Conservation (phyloP, 2,797 vertebrate genomes). For the Simalia tracyae region DNA sequence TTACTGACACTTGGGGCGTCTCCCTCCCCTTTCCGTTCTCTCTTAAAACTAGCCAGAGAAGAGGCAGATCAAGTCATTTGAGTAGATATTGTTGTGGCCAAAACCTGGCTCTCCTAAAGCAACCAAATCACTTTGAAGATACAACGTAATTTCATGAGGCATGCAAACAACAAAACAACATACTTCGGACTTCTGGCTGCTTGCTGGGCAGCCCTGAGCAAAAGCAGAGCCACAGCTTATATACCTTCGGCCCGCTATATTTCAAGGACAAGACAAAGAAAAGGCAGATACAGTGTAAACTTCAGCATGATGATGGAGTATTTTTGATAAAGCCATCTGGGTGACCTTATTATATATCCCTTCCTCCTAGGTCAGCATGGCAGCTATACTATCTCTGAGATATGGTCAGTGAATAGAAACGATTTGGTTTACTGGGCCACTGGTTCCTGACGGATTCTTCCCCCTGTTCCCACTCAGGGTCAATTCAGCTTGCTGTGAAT, state of each 20-base stretch:
- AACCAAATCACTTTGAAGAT: background rate
- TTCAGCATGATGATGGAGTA: background rate
- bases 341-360: background rate
- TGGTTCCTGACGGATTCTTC: background rate
- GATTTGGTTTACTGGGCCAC: background rate
- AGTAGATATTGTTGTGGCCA: background rate
- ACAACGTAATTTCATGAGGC: background rate
- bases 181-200: background rate
- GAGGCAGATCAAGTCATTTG: background rate
- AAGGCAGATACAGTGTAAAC: background rate
- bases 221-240: background rate
- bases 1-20: background rate
- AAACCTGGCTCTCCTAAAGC: background rate
- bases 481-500: background rate
- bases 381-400: background rate
- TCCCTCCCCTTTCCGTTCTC: background rate
- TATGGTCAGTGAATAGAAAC: background rate
- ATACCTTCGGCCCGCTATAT: background rate
- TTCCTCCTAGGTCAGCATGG: background rate
- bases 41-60: background rate
- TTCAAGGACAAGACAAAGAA: background rate
- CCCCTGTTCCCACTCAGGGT: background rate
- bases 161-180: background rate
- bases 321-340: background rate
- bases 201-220: background rate